A percentile compares a stretch with the other conserved stretches of the same genome.
phyloP scores from a whole-genome alignment of 2,888 invertebrate species.

The Meteorus colon region DNA sequence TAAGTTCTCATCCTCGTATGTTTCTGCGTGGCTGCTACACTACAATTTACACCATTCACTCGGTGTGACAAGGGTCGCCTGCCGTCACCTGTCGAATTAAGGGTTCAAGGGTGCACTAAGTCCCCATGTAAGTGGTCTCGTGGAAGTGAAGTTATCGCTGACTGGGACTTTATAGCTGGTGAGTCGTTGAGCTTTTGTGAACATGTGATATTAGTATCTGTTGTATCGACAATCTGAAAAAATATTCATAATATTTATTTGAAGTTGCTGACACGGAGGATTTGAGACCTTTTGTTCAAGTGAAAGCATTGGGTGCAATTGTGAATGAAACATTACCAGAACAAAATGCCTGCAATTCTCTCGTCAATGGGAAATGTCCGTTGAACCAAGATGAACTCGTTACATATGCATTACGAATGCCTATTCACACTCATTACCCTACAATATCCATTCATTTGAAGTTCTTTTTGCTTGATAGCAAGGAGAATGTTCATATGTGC shows the following conservation, averaged over 20 bases:
- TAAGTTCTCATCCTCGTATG: constrained; percentile 53
- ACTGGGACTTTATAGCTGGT: constrained; percentile 57
- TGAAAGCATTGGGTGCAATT: constrained; percentile 53
- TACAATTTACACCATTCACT: constrained; percentile 41
- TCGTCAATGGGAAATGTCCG: constrained; percentile 64
- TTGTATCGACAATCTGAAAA: neutral
- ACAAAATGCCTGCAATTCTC: constrained; percentile 61
- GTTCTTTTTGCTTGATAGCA: constrained; percentile 58
- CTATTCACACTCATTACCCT: constrained; percentile 59
- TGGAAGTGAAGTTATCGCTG: constrained; percentile 49
- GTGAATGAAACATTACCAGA: constrained; percentile 60
- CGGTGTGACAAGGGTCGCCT: constrained; percentile 44
- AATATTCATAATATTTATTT: neutral
- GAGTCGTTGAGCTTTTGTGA: constrained; percentile 45
- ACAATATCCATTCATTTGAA: constrained; percentile 55
- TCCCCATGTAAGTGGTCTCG: constrained; percentile 55
- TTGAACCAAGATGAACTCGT: constrained; percentile 60
- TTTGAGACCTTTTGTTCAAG: constrained; percentile 59
- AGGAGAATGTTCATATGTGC: constrained; percentile 56
- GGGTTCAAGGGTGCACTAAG: constrained; percentile 52
- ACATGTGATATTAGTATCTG: neutral
- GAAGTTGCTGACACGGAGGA: constrained; percentile 54
- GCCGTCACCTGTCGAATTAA: constrained; percentile 49
- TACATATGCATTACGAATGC: constrained; percentile 65
- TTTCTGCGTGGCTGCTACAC: constrained; percentile 51